Evolutionary conservation across 2,113 vertebrate species (phyloP).

Genomic region (Charadrius vociferus): DNA sequence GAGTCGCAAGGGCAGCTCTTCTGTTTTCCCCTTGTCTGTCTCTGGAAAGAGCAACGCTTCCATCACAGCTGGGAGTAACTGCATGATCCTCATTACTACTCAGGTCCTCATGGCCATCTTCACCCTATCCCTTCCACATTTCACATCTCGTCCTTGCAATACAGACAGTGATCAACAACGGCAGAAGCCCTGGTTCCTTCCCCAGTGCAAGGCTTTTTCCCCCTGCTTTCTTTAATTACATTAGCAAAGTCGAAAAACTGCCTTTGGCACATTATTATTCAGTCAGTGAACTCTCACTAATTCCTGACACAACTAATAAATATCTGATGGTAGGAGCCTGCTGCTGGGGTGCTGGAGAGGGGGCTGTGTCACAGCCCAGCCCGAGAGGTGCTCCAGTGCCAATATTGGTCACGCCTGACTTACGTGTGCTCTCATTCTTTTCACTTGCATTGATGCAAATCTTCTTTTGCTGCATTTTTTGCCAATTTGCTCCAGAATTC

Average conservation of each 20-base stretch:
- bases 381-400: accelerated
- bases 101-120: not conserved
- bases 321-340: not conserved
- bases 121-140: not conserved
- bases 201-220: not conserved
- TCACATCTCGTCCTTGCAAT: not conserved
- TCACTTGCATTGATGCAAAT: not conserved
- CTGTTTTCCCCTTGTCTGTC: not conserved
- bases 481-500: not conserved
- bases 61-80: not conserved
- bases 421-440: not conserved
- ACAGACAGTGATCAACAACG: accelerated
- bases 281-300: constrained; percentile 64
- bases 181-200: not conserved
- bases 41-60: not conserved
- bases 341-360: not conserved
- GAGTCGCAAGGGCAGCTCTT: not conserved
- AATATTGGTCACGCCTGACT: not conserved
- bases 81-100: not conserved
- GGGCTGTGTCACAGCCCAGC: not conserved
- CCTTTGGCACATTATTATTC: constrained; percentile 53
- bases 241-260: constrained; percentile 22
- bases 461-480: not conserved
- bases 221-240: constrained; percentile 51
- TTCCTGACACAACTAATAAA: constrained; percentile 59